Evolutionary conservation across 2,113 vertebrate genomes (phyloP).

Genomic region (Geococcyx californianus): DNA sequence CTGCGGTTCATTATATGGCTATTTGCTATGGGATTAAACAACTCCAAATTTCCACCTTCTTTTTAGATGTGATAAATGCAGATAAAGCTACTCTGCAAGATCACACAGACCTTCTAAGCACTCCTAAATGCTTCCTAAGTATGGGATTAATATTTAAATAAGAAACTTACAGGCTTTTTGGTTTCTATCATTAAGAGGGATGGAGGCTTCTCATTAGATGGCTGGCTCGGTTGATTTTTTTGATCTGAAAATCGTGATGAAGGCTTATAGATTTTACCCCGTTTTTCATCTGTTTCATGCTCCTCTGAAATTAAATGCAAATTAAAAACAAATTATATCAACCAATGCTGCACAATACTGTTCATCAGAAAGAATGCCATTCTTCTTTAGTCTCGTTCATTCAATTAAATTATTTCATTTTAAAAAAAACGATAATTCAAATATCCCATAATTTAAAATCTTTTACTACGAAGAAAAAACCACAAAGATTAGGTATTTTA

Average conservation of each 20-base stretch:
- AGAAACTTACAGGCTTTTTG: conserved; percentile 90
- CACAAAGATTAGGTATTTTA: background rate
- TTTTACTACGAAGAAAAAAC: background rate
- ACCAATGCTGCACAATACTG: background rate
- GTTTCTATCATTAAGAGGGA: conserved; percentile 89
- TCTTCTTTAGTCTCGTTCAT: background rate
- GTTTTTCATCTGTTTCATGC: conserved; percentile 90
- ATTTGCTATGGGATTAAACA: background rate
- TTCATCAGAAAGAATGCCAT: background rate
- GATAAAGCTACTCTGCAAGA: background rate
- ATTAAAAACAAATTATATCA: background rate
- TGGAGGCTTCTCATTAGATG: conserved; percentile 85
- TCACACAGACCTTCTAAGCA: background rate
- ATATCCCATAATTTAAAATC: background rate
- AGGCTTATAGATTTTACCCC: conserved; percentile 96
- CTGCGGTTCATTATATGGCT: background rate
- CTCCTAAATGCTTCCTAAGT: background rate
- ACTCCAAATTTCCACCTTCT: background rate
- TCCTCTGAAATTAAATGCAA: conserved; percentile 82
- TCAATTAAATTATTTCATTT: background rate
- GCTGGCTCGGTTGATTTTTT: conserved; percentile 85
- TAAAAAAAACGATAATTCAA: fast-evolving
- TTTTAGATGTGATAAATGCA: background rate
- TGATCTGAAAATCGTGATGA: conserved; percentile 90
- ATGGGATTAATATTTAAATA: background rate